Conservation (phyloP, 2,113 vertebrate species). For the Salvelinus fontinalis region DNA sequence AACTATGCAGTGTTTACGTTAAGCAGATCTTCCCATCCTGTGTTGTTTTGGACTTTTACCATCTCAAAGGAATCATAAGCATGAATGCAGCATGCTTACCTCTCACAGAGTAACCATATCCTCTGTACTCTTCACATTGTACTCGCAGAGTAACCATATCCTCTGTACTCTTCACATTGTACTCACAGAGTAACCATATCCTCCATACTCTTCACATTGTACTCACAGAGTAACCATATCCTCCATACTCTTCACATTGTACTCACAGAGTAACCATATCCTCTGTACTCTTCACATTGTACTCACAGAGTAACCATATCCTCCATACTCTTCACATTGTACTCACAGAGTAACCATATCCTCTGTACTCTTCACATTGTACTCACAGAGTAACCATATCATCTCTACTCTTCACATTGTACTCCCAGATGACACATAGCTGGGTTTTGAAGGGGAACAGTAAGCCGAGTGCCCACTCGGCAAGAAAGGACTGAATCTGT, state of each 20-base stretch:
- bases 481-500: conserved; percentile 62
- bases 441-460: conserved; percentile 59
- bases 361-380: conserved; percentile 56
- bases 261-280: conserved; percentile 63
- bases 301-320: conserved; percentile 63
- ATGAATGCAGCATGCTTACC: conserved; percentile 58
- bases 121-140: conserved; percentile 56
- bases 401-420: conserved; percentile 63
- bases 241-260: conserved; percentile 56
- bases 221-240: conserved; percentile 63
- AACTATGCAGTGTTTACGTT: too few species aligned
- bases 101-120: conserved; percentile 63
- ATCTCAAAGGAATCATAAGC: conserved; percentile 61
- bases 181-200: conserved; percentile 63
- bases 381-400: conserved; percentile 62
- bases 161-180: conserved; percentile 56
- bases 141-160: conserved; percentile 71
- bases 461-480: conserved; percentile 59
- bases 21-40: neutral
- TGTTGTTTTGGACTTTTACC: neutral
- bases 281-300: conserved; percentile 56
- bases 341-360: conserved; percentile 63
- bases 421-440: conserved; percentile 69
- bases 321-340: conserved; percentile 56
- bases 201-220: conserved; percentile 56